A percentile compares a stretch with the other conserved stretches of the same genome.
phyloP scores from a whole-genome alignment of 2,888 invertebrate genomes.

The Sinelater perroti region DNA sequence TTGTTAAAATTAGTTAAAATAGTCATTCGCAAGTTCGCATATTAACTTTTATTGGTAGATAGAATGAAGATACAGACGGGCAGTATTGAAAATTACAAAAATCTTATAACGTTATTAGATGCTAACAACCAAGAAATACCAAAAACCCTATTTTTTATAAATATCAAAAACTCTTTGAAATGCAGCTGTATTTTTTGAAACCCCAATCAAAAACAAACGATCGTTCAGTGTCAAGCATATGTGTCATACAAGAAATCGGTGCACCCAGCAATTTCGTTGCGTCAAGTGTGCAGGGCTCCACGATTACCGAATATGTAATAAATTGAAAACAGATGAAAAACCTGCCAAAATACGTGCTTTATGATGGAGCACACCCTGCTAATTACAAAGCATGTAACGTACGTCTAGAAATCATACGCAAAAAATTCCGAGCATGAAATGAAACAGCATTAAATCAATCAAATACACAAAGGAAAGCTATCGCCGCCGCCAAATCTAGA shows the following conservation, averaged over 20 bases:
- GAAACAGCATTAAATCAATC: not conserved
- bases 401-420: not conserved
- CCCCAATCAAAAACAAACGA: too few species aligned
- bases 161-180: not conserved
- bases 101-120: not conserved
- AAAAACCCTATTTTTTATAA: not conserved
- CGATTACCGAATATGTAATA: not conserved
- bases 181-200: too few species aligned
- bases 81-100: constrained; percentile 12
- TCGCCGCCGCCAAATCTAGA: too few species aligned
- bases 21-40: too few species aligned
- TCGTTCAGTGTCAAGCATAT: too few species aligned
- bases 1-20: too few species aligned
- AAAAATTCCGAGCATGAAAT: not conserved
- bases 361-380: not conserved
- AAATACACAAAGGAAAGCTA: too few species aligned
- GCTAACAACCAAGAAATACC: constrained; percentile 2
- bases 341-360: not conserved
- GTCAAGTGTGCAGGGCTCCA: not conserved
- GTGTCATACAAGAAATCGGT: not conserved
- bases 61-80: not conserved
- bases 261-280: not conserved
- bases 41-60: not conserved
- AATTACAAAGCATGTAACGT: not conserved
- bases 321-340: not conserved